phyloP scores from a whole-genome alignment of 2,888 invertebrate genomes.

The Chirona hameri region DNA sequence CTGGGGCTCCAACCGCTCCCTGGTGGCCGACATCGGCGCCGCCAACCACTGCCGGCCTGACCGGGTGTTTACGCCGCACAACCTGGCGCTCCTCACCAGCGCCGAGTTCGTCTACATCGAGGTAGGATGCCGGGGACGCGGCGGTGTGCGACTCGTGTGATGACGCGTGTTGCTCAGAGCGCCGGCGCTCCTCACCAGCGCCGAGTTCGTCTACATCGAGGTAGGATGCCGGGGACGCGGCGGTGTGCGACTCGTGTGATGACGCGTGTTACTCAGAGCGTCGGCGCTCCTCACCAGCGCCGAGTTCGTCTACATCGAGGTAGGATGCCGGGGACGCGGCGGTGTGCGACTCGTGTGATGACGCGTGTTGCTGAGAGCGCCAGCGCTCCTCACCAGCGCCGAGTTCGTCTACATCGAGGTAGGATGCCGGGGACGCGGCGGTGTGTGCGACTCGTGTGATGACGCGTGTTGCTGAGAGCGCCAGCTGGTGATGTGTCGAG shows the following conservation, averaged over 20 bases:
- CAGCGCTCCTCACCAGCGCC: constrained; percentile 11
- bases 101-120: constrained; percentile 8
- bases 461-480: too few species aligned
- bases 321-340: background rate
- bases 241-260: too few species aligned
- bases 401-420: constrained; percentile 8
- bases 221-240: background rate
- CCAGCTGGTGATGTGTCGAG: too few species aligned
- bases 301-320: constrained; percentile 8
- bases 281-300: constrained; percentile 10
- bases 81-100: constrained; percentile 14
- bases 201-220: constrained; percentile 8
- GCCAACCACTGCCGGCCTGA: constrained; percentile 50
- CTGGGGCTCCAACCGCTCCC: constrained; percentile 49
- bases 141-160: too few species aligned
- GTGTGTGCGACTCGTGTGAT: too few species aligned
- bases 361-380: too few species aligned
- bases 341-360: too few species aligned
- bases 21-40: constrained; percentile 57
- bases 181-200: constrained; percentile 9
- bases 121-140: background rate
- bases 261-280: too few species aligned
- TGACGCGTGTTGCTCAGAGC: too few species aligned
- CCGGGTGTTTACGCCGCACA: constrained; percentile 42
- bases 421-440: too few species aligned